These are phyloP conservation scores for Bombus sibiricus DNA, from an alignment of 1,140 invertebrate species.

Conservation along the genomic window DNA sequence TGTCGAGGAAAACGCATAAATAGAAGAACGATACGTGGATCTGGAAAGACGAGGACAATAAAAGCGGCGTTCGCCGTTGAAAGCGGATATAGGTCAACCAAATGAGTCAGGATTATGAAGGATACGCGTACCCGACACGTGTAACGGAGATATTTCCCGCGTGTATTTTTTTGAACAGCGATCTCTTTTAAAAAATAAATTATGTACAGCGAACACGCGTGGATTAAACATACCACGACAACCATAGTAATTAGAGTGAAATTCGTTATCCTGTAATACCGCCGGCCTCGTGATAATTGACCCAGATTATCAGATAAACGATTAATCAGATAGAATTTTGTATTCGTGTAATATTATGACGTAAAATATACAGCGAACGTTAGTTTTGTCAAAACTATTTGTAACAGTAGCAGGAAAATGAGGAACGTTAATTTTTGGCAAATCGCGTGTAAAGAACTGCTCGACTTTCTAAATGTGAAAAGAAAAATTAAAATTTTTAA, in stretches of 20 bases:
- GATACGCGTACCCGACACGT: background rate
- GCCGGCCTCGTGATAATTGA: background rate
- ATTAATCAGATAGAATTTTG: background rate
- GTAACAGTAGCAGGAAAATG: too few species aligned
- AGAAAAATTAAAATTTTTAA: background rate
- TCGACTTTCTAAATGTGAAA: too few species aligned
- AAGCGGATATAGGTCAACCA: slow-evolving; percentile 37
- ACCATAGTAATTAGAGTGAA: background rate
- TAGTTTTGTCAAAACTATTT: background rate
- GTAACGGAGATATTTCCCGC: background rate
- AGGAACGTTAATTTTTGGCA: too few species aligned
- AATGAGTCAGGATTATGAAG: slow-evolving; percentile 39
- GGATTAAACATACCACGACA: background rate
- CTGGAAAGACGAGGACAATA: slow-evolving; percentile 16
- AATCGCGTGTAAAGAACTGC: rapidly evolving
- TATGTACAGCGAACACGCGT: background rate
- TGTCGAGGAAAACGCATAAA: slow-evolving; percentile 8
- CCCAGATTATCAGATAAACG: background rate
- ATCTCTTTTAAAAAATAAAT: background rate
- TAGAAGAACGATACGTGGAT: slow-evolving; percentile 1
- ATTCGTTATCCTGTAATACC: background rate
- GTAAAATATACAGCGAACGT: background rate
- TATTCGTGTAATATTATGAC: background rate
- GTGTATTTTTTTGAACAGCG: background rate
- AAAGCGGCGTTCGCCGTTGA: background rate